Percentiles rank a stretch among this genome's conserved stretches.
Conservation (phyloP, 2,797 vertebrate species). For the Sebastes diaconus region DNA sequence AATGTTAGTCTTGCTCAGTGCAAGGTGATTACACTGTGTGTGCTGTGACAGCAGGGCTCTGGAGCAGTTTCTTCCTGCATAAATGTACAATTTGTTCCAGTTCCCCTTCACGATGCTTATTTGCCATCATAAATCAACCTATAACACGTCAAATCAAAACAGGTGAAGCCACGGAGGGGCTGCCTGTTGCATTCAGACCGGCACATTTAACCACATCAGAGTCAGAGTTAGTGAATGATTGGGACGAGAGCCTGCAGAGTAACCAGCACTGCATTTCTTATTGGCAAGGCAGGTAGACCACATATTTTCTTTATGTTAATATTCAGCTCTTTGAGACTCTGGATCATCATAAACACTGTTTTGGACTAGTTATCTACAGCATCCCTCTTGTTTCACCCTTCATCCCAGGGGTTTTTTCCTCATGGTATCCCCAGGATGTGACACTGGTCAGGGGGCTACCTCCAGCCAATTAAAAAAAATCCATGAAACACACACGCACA, state of each 20-base stretch:
- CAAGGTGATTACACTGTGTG: background rate
- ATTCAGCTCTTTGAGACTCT: background rate
- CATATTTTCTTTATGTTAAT: background rate
- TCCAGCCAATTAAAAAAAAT: constrained; percentile 51
- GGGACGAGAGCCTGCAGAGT: background rate
- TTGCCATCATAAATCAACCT: background rate
- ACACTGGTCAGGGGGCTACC: constrained; percentile 36
- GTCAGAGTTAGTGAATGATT: background rate
- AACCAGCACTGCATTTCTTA: background rate
- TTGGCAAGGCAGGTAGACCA: background rate
- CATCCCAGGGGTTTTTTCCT: constrained; percentile 17
- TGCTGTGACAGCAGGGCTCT: background rate
- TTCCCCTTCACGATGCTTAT: background rate
- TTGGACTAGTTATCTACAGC: background rate
- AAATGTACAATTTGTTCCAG: background rate
- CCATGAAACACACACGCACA: constrained; percentile 13
- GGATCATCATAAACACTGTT: constrained; percentile 6
- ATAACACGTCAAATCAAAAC: background rate
- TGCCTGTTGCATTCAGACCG: background rate
- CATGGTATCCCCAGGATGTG: constrained; percentile 27
- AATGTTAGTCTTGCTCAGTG: too few species aligned
- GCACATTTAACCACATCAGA: background rate
- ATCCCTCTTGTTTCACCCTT: background rate
- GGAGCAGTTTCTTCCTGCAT: background rate
- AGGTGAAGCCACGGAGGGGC: background rate